Conservation (phyloP, 2,797 vertebrate species). For the Esox masquinongy region DNA sequence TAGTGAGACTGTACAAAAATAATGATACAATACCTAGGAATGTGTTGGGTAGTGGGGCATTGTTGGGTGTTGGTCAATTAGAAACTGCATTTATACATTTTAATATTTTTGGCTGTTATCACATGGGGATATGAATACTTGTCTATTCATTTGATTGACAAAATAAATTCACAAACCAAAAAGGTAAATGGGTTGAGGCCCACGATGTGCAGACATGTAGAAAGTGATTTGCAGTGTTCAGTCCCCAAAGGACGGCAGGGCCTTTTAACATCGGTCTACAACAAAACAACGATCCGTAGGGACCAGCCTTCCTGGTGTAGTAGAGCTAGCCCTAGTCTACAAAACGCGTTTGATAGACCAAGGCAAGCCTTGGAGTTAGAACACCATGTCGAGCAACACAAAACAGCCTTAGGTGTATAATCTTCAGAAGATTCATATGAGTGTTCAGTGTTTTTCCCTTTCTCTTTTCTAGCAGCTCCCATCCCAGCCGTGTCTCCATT, state of each 20-base stretch:
- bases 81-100: constrained; percentile 27
- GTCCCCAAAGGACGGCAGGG: not conserved
- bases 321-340: not conserved
- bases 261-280: not conserved
- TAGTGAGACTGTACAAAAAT: constrained; percentile 33
- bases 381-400: too few relatives aligned
- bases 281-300: not conserved
- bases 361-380: not conserved
- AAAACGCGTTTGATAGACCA: not conserved
- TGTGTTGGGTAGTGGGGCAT: not conserved
- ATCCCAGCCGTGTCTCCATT: not conserved
- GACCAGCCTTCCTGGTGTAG: not conserved
- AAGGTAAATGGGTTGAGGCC: not conserved
- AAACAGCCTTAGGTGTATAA: not conserved
- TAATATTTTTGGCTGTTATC: not conserved
- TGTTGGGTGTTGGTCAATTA: not conserved
- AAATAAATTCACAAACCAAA: constrained; percentile 10
- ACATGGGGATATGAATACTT: constrained; percentile 17
- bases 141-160: not conserved
- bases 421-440: not conserved
- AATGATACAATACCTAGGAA: not conserved
- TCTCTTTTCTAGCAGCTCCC: not conserved
- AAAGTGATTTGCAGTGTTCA: not conserved
- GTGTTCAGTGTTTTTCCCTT: constrained; percentile 31
- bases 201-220: constrained; percentile 2